Evolutionary conservation across 2,797 vertebrate genomes (phyloP).

Genomic region (Liasis olivaceus): DNA sequence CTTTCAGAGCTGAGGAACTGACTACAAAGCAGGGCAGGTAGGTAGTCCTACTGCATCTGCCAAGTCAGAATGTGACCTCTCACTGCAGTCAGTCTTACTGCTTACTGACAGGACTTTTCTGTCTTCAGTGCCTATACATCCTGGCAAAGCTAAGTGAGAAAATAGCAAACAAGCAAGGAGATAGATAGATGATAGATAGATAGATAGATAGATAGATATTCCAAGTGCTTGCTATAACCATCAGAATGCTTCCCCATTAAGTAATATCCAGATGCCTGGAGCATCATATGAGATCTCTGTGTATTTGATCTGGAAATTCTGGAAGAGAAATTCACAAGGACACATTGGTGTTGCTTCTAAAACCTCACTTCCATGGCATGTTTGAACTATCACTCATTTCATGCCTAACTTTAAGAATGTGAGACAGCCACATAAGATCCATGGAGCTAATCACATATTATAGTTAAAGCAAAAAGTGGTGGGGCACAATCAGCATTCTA

Average conservation of each 20-base stretch:
- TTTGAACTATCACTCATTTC: not conserved
- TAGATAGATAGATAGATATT: not conserved
- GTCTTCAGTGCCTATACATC: not conserved
- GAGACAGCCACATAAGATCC: conserved; percentile 11
- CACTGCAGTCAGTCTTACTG: not conserved
- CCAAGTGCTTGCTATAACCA: not conserved
- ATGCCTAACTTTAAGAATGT: not conserved
- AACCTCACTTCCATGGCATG: not conserved
- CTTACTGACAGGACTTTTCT: not conserved
- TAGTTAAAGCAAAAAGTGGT: conserved; percentile 15
- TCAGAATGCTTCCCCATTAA: not conserved
- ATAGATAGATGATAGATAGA: not conserved
- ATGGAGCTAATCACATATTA: conserved; percentile 22
- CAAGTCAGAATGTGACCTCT: not conserved
- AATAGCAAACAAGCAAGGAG: not conserved
- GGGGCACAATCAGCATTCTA: conserved; percentile 3
- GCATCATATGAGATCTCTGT: not conserved
- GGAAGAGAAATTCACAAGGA: not conserved
- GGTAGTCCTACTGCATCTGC: not conserved
- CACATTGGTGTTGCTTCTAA: not conserved
- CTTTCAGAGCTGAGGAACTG: not conserved
- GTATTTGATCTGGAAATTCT: not conserved
- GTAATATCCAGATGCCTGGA: not conserved
- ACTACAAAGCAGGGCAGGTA: not conserved
- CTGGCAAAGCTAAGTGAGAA: not conserved